These are phyloP conservation scores for Andrena praecox DNA, from an alignment of 2,888 invertebrate species.

Conservation along the genomic window DNA sequence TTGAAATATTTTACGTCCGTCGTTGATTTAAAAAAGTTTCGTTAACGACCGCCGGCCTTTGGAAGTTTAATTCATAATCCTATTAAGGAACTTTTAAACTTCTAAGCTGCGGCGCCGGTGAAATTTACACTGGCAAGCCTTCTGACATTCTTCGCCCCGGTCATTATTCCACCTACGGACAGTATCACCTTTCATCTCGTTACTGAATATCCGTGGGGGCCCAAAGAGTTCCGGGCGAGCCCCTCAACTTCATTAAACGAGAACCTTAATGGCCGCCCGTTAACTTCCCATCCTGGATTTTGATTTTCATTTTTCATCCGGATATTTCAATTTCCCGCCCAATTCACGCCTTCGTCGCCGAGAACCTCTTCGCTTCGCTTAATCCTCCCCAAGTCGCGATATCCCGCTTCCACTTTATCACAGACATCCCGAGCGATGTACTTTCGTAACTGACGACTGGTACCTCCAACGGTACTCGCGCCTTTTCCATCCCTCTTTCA, in stretches of 20 bases:
- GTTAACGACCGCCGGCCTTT: conserved; percentile 34
- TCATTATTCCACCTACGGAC: conserved; percentile 55
- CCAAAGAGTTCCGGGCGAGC: conserved; percentile 8
- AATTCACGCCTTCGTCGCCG: neutral
- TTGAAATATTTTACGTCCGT: conserved; percentile 17
- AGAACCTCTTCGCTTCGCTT: neutral
- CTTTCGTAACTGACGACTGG: neutral
- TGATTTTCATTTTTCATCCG: conserved; percentile 9
- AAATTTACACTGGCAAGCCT: conserved; percentile 53
- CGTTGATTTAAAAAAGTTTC: conserved; percentile 50
- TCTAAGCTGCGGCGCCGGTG: conserved; percentile 38
- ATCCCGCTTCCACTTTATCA: neutral
- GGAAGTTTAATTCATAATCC: conserved; percentile 58
- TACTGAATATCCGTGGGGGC: conserved; percentile 38
- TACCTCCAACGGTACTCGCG: neutral
- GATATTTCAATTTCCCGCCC: conserved; percentile 14
- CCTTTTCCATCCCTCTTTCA: neutral
- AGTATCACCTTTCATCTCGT: conserved; percentile 59
- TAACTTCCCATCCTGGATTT: neutral
- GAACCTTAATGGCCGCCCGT: conserved; percentile 30
- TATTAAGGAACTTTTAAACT: conserved; percentile 66
- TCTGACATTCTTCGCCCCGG: conserved; percentile 45
- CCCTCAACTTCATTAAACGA: conserved; percentile 41
- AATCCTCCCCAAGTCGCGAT: neutral
- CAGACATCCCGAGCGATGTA: neutral